These are phyloP conservation scores for Tetragnatha versicolor DNA, from an alignment of 1,140 invertebrate species.

Conservation along the genomic window DNA sequence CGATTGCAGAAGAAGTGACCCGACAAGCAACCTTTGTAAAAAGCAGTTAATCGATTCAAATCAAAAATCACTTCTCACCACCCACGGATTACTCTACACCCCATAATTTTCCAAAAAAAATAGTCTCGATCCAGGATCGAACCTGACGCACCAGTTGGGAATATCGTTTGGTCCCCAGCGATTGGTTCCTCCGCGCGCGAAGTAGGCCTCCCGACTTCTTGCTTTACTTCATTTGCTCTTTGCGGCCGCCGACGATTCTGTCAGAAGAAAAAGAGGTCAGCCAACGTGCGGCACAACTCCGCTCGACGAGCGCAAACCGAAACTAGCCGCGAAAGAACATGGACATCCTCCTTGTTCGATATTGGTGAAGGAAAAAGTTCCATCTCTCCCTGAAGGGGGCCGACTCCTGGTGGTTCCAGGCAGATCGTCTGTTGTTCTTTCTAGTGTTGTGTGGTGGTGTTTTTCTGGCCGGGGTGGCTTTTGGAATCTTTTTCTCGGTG, in stretches of 20 bases:
- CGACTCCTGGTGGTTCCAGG: background rate
- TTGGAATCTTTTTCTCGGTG: background rate
- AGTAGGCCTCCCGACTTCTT: slow-evolving; percentile 37
- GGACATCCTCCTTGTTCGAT: slow-evolving; percentile 24
- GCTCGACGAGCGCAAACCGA: slow-evolving; percentile 40
- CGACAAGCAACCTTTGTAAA: too few relatives aligned
- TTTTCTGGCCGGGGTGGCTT: background rate
- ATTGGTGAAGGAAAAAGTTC: slow-evolving; percentile 17
- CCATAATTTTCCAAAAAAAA: too few relatives aligned
- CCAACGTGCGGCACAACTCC: slow-evolving; percentile 27
- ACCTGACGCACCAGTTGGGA: slow-evolving; percentile 38
- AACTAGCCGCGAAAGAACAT: slow-evolving; percentile 15
- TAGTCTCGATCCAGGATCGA: too few relatives aligned
- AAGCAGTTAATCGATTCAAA: too few relatives aligned
- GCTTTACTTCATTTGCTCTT: slow-evolving; percentile 48
- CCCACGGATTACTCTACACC: too few relatives aligned
- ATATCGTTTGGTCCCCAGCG: slow-evolving; percentile 49
- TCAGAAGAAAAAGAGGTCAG: slow-evolving; percentile 46
- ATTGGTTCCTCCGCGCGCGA: slow-evolving; percentile 52
- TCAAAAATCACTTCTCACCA: too few relatives aligned
- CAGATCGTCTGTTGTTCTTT: too few relatives aligned
- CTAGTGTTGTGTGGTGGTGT: background rate
- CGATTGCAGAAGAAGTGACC: too few relatives aligned
- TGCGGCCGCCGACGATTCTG: slow-evolving; percentile 42
- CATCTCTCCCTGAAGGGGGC: too few relatives aligned